Base-by-base conservation (phyloP, 2,888 invertebrate species). In the Hipparchia semele region DNA sequence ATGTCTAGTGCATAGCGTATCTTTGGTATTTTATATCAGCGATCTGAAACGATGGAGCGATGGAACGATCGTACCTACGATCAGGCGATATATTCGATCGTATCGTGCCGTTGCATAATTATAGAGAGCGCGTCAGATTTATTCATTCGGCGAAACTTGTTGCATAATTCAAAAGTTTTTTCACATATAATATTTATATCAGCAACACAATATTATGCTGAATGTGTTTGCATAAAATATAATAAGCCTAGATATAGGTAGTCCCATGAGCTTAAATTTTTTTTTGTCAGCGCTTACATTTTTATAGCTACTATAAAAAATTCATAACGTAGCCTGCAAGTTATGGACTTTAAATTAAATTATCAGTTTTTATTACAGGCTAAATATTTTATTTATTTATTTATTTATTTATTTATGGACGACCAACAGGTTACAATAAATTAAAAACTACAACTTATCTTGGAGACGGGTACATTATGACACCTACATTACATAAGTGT, bases 61-160 rank as follows among this genome's bases (percentile, higher is more conserved):
- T 65, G 53, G 65, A 85, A 39, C 60, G 71, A 65, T 61, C 65
- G 85, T 85, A 84, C 39, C 39, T 39, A 39, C 83, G 85, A 82
- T 82, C 76, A 68, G 68, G 73, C 80, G 84, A 84, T 84, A 80
- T 80, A 76, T 73, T 72, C 79, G 90, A 91, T 90, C 78, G 80
- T 89, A 90, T 90, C 90, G 82, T 77, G 74, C 79, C 56, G 84
- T 88, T 89, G 83, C 89, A 86, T 92, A 92, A 93, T 93, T 92
- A 92, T 84, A 91, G 65, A 68, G 72, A 59, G 53, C 68, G 87
- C 84, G 83, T 80, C 80, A 79, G 85, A 82, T 82, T 84, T 85
- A 85, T 88, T 84, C 86, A 83, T 88, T 86, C 86, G 80, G 79
- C 81, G 84, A 86, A 85, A 84, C 80, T 82, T 84, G 73, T 82